Evolutionary conservation across 2,888 invertebrate species (phyloP).

Genomic region (Catocala nupta): DNA sequence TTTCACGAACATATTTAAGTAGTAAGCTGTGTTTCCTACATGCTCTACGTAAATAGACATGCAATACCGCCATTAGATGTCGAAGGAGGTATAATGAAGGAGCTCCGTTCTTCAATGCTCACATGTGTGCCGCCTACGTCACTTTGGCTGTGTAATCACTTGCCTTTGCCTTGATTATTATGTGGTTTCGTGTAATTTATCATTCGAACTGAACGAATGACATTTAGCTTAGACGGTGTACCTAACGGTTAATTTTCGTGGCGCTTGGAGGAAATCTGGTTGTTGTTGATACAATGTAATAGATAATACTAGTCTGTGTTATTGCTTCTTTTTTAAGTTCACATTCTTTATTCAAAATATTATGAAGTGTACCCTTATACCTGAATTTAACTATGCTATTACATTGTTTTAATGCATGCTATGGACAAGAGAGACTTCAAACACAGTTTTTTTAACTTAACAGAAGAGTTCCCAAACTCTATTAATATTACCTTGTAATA

Average conservation of each 20-base stretch:
- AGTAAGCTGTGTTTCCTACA: slow-evolving; percentile 31
- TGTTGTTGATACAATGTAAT: not conserved
- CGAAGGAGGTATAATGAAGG: slow-evolving; percentile 22
- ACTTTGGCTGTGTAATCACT: slow-evolving; percentile 31
- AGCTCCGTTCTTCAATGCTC: slow-evolving; percentile 12
- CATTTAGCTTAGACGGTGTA: slow-evolving; percentile 17
- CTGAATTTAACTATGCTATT: too few species aligned
- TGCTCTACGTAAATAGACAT: slow-evolving; percentile 33
- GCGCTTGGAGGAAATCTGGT: too few species aligned
- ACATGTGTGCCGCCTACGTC: slow-evolving; percentile 17
- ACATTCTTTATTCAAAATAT: too few species aligned
- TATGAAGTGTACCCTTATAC: too few species aligned
- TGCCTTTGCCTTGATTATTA: slow-evolving; percentile 31
- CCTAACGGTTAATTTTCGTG: not conserved
- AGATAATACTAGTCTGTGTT: too few species aligned
- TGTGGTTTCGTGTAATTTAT: slow-evolving; percentile 34
- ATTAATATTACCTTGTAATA: too few species aligned
- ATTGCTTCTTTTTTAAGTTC: too few species aligned
- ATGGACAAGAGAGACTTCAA: too few species aligned
- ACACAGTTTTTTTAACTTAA: too few species aligned
- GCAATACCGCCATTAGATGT: slow-evolving; percentile 44
- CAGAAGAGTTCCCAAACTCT: too few species aligned
- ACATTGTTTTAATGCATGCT: too few species aligned
- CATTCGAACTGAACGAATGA: slow-evolving; percentile 19
- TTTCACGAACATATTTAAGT: slow-evolving; percentile 30